Conservation (phyloP, 2,113 vertebrate genomes). For the Nymphicus hollandicus region DNA sequence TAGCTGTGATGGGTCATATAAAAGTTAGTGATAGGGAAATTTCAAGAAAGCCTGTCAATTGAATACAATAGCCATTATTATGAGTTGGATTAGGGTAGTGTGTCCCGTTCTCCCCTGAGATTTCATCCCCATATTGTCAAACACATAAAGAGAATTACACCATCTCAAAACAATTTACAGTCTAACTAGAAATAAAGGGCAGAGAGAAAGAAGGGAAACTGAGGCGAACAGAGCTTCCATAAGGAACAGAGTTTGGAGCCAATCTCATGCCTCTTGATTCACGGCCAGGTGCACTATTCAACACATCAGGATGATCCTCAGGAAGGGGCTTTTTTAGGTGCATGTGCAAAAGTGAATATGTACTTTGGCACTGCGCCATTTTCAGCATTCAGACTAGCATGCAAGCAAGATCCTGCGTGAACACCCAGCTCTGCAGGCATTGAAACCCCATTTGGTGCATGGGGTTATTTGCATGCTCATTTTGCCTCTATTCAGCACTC, state of each 20-base stretch:
- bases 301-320: background rate
- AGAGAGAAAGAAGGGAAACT: conserved; percentile 1
- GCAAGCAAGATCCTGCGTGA: background rate
- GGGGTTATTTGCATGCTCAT: conserved; percentile 50
- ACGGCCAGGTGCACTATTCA: background rate
- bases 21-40: conserved; percentile 43
- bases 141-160: background rate
- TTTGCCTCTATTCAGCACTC: conserved; percentile 21
- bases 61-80: background rate
- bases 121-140: background rate
- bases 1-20: background rate
- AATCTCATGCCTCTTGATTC: background rate
- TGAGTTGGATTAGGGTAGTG: background rate
- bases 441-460: conserved; percentile 27
- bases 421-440: conserved; percentile 36
- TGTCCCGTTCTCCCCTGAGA: background rate
- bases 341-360: background rate
- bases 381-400: background rate
- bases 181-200: background rate
- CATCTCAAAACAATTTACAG: background rate
- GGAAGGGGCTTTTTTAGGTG: background rate
- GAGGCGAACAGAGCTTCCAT: background rate
- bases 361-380: background rate
- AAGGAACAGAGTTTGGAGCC: background rate
- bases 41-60: background rate